phyloP scores from a whole-genome alignment of 2,888 invertebrate genomes.

The Drosophila formosana region DNA sequence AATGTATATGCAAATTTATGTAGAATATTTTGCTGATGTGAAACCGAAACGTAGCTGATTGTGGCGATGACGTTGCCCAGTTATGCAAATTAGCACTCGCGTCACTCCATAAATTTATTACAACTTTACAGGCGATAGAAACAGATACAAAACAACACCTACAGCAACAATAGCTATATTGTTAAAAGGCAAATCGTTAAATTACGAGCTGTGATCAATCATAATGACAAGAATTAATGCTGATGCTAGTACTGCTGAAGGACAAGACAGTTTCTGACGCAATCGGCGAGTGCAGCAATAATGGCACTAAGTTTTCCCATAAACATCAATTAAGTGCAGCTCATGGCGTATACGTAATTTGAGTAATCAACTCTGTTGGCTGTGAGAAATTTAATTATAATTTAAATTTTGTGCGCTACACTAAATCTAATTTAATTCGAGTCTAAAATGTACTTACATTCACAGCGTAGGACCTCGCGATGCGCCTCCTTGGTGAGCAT shows the following conservation, averaged over 20 bases:
- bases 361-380: neutral
- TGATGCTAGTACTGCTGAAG: constrained; percentile 25
- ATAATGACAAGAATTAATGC: constrained; percentile 27
- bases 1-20: too few species aligned
- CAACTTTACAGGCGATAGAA: constrained; percentile 40
- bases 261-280: constrained; percentile 36
- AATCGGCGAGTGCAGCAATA: constrained; percentile 12
- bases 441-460: constrained; percentile 72
- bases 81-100: constrained; percentile 64
- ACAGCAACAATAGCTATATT: constrained; percentile 12
- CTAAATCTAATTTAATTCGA: neutral
- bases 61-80: constrained; percentile 64
- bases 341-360: constrained; percentile 32
- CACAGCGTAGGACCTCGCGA: constrained; percentile 67
- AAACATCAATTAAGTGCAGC: constrained; percentile 1
- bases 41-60: constrained; percentile 38
- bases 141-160: neutral
- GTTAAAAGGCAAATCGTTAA: constrained; percentile 10
- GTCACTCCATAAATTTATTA: constrained; percentile 61
- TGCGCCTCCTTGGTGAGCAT: constrained; percentile 79
- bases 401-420: neutral
- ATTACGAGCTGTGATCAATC: constrained; percentile 53
- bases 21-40: constrained; percentile 8
- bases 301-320: neutral
- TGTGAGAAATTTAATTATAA: neutral